Evolutionary conservation across 1,140 invertebrate genomes (phyloP), one percentile per base, ranked within the genome.

Genomic region (Papilio helenus): DNA sequence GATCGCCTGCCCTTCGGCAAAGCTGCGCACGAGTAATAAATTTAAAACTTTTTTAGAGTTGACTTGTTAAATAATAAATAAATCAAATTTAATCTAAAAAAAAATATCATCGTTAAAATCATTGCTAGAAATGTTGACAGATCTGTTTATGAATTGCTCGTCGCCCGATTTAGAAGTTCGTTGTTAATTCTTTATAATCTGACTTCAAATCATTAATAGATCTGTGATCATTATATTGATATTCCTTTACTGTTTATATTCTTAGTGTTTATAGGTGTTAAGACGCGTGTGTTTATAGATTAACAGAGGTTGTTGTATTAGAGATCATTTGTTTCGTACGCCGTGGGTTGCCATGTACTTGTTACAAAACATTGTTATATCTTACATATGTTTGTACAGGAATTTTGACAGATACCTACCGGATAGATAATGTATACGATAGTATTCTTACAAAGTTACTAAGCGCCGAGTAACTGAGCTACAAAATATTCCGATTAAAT

Each of bases 251-350:
- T 61, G 23, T 26, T 61, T 26, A 61, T 26, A 61, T 61, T 61
- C 14, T 3, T 61, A 16, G 29, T 61, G 14, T 58, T 58, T 58
- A 58, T 61, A 61, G 58, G 2, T 61, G 16, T 61, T 61, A 61
- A 9, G 23, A 26, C 10, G 20, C 58, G 58, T 61, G 73, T 85
- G 87, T 82, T 49, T 3, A 18, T 39, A 39, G 46, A 49, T 4
- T 49, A 49, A 49, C 16, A 18, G 16, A 16, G 14, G 3, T 4
- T 39, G 34, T 39, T 39, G 16, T 49, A n/a, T 55, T 20, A 20
- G 7, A 55, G n/a, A 55, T n/a, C 20, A 8, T 20, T 55, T 55
- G n/a, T 55, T 20, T 20, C n/a, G 18, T 55, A 49, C 14, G 46
- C 46, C 0, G 16, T 49, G 46, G 46, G 14, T 49, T 49, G 46